Conservation (phyloP, 2,113 vertebrate species). For the Pica pica region DNA sequence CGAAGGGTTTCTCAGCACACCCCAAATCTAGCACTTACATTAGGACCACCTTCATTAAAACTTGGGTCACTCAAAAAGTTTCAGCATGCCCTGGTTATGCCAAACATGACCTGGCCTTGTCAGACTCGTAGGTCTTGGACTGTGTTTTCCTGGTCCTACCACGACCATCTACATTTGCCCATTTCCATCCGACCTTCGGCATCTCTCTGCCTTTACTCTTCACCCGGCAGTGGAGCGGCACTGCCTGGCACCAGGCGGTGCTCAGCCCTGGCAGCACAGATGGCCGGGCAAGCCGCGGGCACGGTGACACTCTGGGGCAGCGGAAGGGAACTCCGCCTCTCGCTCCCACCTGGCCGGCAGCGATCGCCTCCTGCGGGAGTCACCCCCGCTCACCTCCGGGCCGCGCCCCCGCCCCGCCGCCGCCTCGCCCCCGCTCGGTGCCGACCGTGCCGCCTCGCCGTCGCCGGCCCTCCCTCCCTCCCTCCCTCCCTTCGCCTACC, state of each 20-base stretch:
- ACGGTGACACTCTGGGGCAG: background rate
- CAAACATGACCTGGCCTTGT: background rate
- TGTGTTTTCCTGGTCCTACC: background rate
- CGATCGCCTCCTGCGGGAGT: accelerated
- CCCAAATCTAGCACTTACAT: accelerated
- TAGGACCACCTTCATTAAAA: background rate
- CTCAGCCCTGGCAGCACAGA: background rate
- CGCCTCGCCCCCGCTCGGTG: too few species aligned
- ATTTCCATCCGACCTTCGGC: background rate
- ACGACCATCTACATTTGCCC: accelerated
- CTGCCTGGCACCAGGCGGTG: background rate
- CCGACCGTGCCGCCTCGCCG: background rate
- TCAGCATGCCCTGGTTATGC: too few species aligned
- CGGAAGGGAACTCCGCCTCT: background rate
- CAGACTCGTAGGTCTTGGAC: background rate
- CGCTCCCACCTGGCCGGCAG: background rate
- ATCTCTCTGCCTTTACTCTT: background rate
- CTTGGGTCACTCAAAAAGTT: background rate
- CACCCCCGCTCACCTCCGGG: background rate
- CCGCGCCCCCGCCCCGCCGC: background rate
- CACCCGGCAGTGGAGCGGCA: accelerated
- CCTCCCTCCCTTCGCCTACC: background rate
- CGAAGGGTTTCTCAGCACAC: accelerated
- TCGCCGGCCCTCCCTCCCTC: background rate
- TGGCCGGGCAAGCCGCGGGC: background rate